A percentile compares a stretch with the other conserved stretches of the same genome.
Conservation (phyloP, 1,140 invertebrate genomes). For the Oncopodura yosiiana region DNA sequence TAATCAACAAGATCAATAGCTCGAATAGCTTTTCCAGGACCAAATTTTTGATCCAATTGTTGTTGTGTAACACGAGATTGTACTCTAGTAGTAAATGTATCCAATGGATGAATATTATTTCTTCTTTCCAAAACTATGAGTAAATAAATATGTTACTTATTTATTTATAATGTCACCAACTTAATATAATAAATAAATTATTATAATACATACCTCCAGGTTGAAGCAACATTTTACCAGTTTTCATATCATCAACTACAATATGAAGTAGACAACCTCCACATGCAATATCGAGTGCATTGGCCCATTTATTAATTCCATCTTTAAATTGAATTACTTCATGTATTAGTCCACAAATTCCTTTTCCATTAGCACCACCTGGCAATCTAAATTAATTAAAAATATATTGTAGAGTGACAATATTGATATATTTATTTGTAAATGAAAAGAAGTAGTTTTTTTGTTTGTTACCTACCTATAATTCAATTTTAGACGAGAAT, state of each 20-base stretch:
- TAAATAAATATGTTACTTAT: neutral
- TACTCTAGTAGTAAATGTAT: constrained; percentile 48
- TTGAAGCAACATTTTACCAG: constrained; percentile 72
- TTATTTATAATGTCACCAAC: neutral
- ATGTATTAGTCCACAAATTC: constrained; percentile 76
- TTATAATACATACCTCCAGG: constrained; percentile 46
- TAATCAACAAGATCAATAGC: constrained; percentile 76
- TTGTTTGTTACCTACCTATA: too few relatives aligned
- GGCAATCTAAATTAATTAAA: constrained; percentile 46
- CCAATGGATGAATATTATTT: constrained; percentile 51
- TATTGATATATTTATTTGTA: too few relatives aligned
- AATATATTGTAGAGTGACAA: neutral
- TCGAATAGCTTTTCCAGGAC: constrained; percentile 66
- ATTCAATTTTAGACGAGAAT: too few relatives aligned
- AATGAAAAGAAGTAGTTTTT: too few relatives aligned
- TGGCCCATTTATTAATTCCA: constrained; percentile 49
- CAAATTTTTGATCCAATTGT: constrained; percentile 44
- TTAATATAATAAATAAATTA: neutral
- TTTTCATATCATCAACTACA: constrained; percentile 77
- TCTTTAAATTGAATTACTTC: constrained; percentile 67
- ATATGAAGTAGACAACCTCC: constrained; percentile 68
- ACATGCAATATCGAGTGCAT: constrained; percentile 74
- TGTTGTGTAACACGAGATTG: constrained; percentile 57
- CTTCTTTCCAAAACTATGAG: constrained; percentile 54
- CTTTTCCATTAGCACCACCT: constrained; percentile 61